Evolutionary conservation across 2,888 invertebrate genomes (phyloP).

Genomic region (Callyntrura sp.): DNA sequence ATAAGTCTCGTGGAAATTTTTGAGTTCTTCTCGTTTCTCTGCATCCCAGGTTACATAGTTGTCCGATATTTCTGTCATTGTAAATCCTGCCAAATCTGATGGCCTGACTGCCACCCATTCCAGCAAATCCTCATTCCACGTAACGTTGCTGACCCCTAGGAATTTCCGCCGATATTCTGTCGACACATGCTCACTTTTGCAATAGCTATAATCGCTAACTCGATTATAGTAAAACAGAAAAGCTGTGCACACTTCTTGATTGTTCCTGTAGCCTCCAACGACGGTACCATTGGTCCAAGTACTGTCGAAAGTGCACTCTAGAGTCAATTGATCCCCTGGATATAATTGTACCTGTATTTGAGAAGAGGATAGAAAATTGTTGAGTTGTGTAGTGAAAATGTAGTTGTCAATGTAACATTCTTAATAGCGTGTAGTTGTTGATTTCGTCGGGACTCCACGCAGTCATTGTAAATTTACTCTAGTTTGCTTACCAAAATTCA

Average conservation of each 20-base stretch:
- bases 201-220: conserved; percentile 28
- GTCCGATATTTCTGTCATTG: conserved; percentile 29
- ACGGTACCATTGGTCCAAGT: conserved; percentile 88
- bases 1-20: conserved; percentile 39
- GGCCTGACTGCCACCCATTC: conserved; percentile 16
- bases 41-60: conserved; percentile 23
- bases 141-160: conserved; percentile 29
- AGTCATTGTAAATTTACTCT: too few relatives aligned
- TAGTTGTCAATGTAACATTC: too few relatives aligned
- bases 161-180: conserved; percentile 5
- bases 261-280: conserved; percentile 37
- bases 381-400: too few relatives aligned
- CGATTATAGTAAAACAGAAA: conserved; percentile 28
- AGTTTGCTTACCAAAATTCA: too few relatives aligned
- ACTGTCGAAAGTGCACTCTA: conserved; percentile 94
- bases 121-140: conserved; percentile 19
- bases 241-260: conserved; percentile 38
- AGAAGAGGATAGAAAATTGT: too few relatives aligned
- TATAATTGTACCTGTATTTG: too few relatives aligned
- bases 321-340: too few relatives aligned
- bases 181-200: conserved; percentile 50
- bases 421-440: too few relatives aligned
- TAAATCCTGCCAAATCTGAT: background rate
- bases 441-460: too few relatives aligned
- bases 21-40: background rate